Conservation (phyloP, 2,797 vertebrate species). For the Steatocranus sp. region DNA sequence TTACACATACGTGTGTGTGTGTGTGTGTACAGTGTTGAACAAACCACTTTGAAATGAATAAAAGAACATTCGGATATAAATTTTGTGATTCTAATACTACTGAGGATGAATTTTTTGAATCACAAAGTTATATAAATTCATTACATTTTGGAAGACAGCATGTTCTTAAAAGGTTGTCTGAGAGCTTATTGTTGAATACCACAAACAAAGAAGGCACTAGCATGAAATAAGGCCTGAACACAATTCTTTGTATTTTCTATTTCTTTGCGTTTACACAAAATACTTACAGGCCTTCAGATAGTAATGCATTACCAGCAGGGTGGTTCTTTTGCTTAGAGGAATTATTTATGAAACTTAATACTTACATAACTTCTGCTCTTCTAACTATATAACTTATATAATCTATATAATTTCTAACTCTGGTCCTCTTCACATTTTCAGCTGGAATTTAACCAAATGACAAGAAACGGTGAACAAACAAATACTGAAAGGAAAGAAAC, state of each 20-base stretch:
- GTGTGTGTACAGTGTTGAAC: constrained; percentile 21
- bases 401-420: background rate
- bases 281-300: constrained; percentile 14
- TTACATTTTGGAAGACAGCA: background rate
- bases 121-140: background rate
- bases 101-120: background rate
- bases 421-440: constrained; percentile 40
- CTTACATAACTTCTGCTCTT: background rate
- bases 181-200: background rate
- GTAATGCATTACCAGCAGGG: background rate
- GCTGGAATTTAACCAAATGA: background rate
- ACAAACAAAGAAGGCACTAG: constrained; percentile 26
- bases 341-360: background rate
- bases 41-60: constrained; percentile 16
- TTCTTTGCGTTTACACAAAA: background rate
- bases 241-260: background rate
- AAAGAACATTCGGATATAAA: constrained; percentile 36
- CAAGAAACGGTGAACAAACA: background rate
- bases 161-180: background rate
- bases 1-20: background rate
- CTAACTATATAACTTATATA: background rate
- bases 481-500: background rate
- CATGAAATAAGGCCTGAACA: constrained; percentile 12
- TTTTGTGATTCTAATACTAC: constrained; percentile 14
- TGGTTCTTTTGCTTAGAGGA: constrained; percentile 14